These are phyloP conservation scores for Apodemia mormo DNA, from an alignment of 2,888 invertebrate genomes.

Conservation along the genomic window DNA sequence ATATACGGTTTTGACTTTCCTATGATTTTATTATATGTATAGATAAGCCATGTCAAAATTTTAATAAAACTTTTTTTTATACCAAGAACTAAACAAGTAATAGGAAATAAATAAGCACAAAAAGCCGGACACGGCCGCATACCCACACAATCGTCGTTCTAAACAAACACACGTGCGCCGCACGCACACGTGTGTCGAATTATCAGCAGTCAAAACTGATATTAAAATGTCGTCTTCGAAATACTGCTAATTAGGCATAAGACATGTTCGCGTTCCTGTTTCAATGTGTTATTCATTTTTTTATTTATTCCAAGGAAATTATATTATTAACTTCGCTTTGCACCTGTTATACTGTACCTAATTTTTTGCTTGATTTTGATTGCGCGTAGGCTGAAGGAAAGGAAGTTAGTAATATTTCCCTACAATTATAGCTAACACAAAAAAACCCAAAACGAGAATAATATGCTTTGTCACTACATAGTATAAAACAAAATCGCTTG, in stretches of 20 bases:
- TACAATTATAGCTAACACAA: no score
- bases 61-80: no score
- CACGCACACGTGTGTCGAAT: conserved; percentile 5
- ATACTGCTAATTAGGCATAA: conserved; percentile 15
- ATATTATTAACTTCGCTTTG: not conserved
- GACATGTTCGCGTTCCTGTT: not conserved
- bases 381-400: no score
- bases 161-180: conserved; percentile 14
- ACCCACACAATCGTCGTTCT: not conserved
- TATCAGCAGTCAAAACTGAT: conserved; percentile 11
- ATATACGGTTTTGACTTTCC: no score
- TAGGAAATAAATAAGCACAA: conserved; percentile 7
- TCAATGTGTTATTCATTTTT: not conserved
- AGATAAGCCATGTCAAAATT: no score
- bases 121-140: not conserved
- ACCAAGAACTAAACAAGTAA: not conserved
- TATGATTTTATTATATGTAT: no score
- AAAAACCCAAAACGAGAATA: no score
- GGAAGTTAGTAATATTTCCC: no score
- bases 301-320: not conserved
- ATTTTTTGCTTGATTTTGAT: no score
- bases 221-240: conserved; percentile 11
- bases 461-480: no score
- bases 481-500: no score
- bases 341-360: not conserved